A percentile compares a stretch with the other conserved stretches of the same genome.
Conservation (phyloP, 2,797 vertebrate species). For the Sebastes hubbsi region DNA sequence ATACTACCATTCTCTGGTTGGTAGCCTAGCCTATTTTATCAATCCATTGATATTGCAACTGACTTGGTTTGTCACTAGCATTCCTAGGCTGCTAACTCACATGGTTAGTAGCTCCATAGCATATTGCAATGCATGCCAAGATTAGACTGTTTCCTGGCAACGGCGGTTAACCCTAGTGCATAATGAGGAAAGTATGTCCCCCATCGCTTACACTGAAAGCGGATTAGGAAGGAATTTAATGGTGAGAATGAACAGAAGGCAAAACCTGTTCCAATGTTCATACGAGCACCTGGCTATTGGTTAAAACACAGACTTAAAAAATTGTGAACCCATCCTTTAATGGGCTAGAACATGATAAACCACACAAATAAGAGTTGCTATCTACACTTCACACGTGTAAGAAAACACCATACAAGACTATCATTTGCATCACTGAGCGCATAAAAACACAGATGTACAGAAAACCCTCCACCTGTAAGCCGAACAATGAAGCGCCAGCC, state of each 20-base stretch:
- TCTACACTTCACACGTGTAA: background rate
- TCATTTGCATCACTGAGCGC: background rate
- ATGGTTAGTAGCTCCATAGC: background rate
- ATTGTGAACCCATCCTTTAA: background rate
- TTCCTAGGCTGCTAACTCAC: background rate
- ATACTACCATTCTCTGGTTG: background rate
- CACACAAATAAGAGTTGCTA: background rate
- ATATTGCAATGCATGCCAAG: background rate
- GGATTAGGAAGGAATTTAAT: background rate
- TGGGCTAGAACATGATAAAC: background rate
- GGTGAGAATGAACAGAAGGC: background rate
- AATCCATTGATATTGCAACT: background rate
- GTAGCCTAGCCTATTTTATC: background rate
- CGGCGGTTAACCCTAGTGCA: background rate
- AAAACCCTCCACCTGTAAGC: slow-evolving; percentile 5
- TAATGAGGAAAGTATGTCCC: background rate
- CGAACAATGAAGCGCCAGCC: slow-evolving; percentile 3
- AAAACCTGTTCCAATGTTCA: background rate
- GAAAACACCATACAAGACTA: background rate
- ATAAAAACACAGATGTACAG: slow-evolving; percentile 5
- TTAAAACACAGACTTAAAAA: background rate
- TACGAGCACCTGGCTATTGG: background rate
- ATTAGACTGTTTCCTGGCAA: background rate
- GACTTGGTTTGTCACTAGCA: too few relatives aligned
- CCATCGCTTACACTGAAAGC: background rate